Evolutionary conservation across 2,797 vertebrate species (phyloP).

Genomic region (Carduelis carduelis): DNA sequence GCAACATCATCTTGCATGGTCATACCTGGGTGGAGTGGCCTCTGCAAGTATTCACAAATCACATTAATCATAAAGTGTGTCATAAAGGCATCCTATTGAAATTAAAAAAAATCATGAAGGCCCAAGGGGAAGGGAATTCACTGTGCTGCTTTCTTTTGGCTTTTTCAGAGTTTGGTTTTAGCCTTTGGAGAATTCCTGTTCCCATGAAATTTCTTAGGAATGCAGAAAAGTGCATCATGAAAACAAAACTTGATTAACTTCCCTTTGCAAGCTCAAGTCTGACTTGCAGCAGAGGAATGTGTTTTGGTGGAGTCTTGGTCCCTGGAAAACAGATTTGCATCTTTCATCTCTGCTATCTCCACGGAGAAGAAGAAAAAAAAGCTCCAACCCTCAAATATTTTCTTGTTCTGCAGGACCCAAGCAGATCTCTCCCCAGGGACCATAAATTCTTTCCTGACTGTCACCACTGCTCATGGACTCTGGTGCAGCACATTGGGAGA

Average conservation of each 20-base stretch:
- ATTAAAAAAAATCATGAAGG: not conserved
- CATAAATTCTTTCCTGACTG: conserved; percentile 45
- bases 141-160: not conserved
- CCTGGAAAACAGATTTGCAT: not conserved
- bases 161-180: not conserved
- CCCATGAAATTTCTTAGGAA: not conserved
- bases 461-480: conserved; percentile 10
- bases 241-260: not conserved
- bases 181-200: not conserved
- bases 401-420: conserved; percentile 35
- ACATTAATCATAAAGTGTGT: not conserved
- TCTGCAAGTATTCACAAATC: not conserved
- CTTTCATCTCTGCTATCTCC: not conserved
- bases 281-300: not conserved
- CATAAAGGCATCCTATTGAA: not conserved
- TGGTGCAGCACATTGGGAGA: not conserved
- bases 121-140: not conserved
- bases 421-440: conserved; percentile 32
- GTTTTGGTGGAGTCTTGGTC: not conserved
- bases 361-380: not conserved
- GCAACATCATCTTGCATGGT: not conserved
- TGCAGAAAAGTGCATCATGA: not conserved
- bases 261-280: not conserved
- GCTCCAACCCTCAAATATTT: not conserved
- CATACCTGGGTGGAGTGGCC: not conserved